Evolutionary conservation across 2,797 vertebrate species (phyloP).

Genomic region (Amblyopsis hoosieri): DNA sequence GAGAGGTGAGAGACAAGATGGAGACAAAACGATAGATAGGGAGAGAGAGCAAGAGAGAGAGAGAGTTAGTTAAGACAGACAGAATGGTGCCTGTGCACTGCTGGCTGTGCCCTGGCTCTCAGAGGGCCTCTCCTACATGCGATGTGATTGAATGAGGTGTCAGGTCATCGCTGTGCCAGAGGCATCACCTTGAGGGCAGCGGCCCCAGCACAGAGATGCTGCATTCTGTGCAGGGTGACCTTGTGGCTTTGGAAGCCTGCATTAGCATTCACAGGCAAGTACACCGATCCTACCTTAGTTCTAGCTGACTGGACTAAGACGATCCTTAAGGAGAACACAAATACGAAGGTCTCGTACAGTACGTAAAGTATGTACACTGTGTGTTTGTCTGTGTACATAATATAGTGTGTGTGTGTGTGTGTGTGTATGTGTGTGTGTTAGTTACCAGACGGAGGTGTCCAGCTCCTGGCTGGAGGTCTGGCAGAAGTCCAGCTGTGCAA

Average conservation of each 20-base stretch:
- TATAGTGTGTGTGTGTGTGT: neutral
- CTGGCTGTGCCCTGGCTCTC: constrained; percentile 60
- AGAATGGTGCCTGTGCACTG: constrained; percentile 55
- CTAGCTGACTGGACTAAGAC: neutral
- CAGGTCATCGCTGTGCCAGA: constrained; percentile 48
- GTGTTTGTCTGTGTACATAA: neutral
- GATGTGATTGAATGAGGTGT: constrained; percentile 67
- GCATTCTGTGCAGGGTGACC: constrained; percentile 14
- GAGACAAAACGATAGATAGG: neutral
- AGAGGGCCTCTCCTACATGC: constrained; percentile 56
- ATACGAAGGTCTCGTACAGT: no score
- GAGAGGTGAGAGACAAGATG: constrained; percentile 6
- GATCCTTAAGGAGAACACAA: neutral
- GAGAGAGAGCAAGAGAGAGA: no score
- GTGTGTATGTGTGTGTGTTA: constrained; percentile 1
- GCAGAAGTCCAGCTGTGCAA: constrained; percentile 93
- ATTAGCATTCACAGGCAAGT: neutral
- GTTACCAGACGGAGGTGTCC: constrained; percentile 94
- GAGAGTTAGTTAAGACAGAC: constrained; percentile 33
- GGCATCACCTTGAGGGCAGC: constrained; percentile 50
- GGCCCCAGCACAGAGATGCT: constrained; percentile 8
- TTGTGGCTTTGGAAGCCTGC: constrained; percentile 15
- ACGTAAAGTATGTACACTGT: neutral
- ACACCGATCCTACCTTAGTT: neutral
- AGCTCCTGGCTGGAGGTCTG: constrained; percentile 88